Conservation (phyloP, 92 coral and sea anemone species). For the Pocillopora meandrina region DNA sequence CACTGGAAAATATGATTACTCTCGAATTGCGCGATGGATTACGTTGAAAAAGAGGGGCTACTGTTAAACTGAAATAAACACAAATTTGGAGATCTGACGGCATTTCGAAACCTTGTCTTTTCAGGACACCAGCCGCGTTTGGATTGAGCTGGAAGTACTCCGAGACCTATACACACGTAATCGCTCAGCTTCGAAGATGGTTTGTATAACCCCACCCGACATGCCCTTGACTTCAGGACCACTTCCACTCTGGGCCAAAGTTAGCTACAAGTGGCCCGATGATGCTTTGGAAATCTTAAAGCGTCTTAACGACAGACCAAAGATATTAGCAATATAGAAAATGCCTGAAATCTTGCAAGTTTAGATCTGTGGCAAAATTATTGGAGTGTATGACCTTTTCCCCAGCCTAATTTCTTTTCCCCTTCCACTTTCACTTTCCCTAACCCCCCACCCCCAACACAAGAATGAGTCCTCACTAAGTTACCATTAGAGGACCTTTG, state of each 20-base stretch:
- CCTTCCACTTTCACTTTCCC: no score
- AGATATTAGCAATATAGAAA: slow-evolving; percentile 22
- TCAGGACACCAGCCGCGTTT: slow-evolving; percentile 40
- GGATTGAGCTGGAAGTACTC: slow-evolving; percentile 43
- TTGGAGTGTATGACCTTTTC: no score
- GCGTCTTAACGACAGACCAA: slow-evolving; percentile 38
- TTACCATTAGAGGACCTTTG: no score
- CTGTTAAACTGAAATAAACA: no score
- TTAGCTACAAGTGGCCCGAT: slow-evolving; percentile 40
- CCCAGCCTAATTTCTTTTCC: no score
- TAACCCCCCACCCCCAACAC: no score
- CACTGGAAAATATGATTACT: no score
- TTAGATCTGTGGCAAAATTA: no score
- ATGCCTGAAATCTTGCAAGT: neutral
- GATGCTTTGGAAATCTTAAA: slow-evolving; percentile 37
- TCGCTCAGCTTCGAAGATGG: slow-evolving; percentile 52
- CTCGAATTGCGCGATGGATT: no score
- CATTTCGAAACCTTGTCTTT: neutral
- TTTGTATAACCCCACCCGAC: slow-evolving; percentile 23
- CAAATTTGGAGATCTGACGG: neutral
- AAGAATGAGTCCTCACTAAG: no score
- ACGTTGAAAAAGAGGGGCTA: no score
- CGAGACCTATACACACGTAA: slow-evolving; percentile 30
- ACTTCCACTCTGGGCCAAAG: slow-evolving; percentile 39
- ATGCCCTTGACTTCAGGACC: neutral